Conservation (phyloP, 2,797 vertebrate genomes). For the Cirrhinus mrigala region DNA sequence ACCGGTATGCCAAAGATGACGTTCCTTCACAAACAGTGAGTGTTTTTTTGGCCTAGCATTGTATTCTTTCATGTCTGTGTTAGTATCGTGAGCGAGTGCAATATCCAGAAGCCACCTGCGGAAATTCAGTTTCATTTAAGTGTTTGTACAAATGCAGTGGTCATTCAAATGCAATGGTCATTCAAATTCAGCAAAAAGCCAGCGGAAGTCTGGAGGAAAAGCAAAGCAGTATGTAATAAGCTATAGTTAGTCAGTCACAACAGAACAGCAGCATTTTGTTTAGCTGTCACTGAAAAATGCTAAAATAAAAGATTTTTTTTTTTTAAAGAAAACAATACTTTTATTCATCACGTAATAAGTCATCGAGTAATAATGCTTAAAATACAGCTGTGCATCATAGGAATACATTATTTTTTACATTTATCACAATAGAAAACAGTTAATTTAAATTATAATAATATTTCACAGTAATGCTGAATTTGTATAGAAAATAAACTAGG, state of each 20-base stretch:
- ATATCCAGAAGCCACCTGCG: background rate
- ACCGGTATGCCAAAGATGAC: constrained; percentile 71
- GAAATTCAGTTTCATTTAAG: background rate
- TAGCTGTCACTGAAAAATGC: background rate
- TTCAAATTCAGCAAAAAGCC: constrained; percentile 2
- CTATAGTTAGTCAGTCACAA: background rate
- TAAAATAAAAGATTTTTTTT: too few relatives aligned
- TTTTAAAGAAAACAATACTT: too few relatives aligned
- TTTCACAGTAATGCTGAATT: too few relatives aligned
- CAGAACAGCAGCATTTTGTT: background rate
- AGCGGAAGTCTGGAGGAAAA: background rate
- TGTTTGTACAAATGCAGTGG: constrained; percentile 6
- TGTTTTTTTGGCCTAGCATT: constrained; percentile 19
- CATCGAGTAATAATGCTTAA: too few relatives aligned
- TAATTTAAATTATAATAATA: too few relatives aligned
- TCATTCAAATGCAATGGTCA: constrained; percentile 16
- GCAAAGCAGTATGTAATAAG: background rate
- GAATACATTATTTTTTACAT: too few relatives aligned
- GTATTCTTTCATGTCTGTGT: background rate
- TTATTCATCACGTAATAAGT: too few relatives aligned
- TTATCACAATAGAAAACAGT: too few relatives aligned
- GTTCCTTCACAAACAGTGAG: constrained; percentile 70
- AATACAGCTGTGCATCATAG: too few relatives aligned
- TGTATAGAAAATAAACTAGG: background rate
- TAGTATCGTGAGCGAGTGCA: background rate